These are phyloP conservation scores for Alloplasta piceator DNA, from an alignment of 2,888 invertebrate genomes.

Conservation along the genomic window DNA sequence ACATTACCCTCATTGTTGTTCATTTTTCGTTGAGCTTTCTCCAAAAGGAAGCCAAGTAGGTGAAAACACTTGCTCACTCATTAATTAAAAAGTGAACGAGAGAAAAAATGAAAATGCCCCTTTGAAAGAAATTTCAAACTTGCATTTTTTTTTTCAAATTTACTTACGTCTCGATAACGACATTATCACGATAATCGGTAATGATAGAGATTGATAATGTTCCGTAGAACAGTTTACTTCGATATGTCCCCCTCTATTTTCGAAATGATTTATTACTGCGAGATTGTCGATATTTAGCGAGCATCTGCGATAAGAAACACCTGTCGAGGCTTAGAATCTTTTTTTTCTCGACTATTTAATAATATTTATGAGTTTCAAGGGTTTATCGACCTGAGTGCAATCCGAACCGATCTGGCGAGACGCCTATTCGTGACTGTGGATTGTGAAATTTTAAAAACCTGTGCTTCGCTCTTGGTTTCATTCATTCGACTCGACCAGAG, in stretches of 20 bases:
- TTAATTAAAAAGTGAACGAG: no score
- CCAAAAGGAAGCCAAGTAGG: neutral
- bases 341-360: conserved; percentile 1
- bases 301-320: conserved; percentile 26
- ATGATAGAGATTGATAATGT: neutral
- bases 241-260: no score
- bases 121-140: no score
- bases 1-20: neutral
- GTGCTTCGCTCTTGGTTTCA: conserved; percentile 2
- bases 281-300: neutral
- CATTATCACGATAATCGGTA: conserved; percentile 12
- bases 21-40: neutral
- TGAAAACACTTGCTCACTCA: no score
- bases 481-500: conserved; percentile 18
- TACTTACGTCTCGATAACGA: conserved; percentile 54
- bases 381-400: conserved; percentile 32
- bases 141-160: neutral
- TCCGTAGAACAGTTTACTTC: neutral
- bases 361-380: conserved; percentile 30
- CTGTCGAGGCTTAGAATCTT: conserved; percentile 3
- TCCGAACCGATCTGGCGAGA: conserved; percentile 37
- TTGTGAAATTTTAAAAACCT: conserved; percentile 26
- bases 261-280: neutral
- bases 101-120: no score
- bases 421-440: conserved; percentile 48